Evolutionary conservation across 2,888 invertebrate genomes (phyloP).

Genomic region (Ectropis crepuscularia): DNA sequence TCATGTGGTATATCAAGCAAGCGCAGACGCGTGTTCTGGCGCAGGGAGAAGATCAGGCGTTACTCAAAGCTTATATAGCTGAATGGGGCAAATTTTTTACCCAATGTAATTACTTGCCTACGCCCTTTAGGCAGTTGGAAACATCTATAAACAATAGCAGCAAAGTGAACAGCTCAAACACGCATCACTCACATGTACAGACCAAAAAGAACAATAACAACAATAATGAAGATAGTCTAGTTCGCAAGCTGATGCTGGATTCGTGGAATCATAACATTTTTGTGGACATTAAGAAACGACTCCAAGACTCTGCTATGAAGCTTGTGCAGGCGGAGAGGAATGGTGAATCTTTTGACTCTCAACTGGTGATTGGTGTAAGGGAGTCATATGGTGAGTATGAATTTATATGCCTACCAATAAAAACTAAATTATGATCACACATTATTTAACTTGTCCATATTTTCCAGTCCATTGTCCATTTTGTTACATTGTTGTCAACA

Average conservation of each 20-base stretch:
- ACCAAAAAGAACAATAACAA: constrained; percentile 80
- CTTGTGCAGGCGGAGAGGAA: constrained; percentile 98
- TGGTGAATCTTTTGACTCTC: constrained; percentile 98
- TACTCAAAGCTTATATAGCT: constrained; percentile 97
- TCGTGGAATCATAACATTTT: constrained; percentile 99
- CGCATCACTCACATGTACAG: constrained; percentile 63
- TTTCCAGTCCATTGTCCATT: too few relatives aligned
- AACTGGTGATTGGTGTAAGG: constrained; percentile 98
- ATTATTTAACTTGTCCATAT: not conserved
- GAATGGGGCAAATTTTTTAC: constrained; percentile 99
- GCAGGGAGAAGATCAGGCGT: constrained; percentile 96
- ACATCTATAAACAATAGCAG: constrained; percentile 88
- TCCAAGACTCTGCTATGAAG: constrained; percentile 98
- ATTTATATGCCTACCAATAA: not conserved
- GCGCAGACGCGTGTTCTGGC: constrained; percentile 95
- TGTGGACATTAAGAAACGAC: constrained; percentile 95
- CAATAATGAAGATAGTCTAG: constrained; percentile 94
- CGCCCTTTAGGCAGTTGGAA: constrained; percentile 97
- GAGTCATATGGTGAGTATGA: constrained; percentile 94
- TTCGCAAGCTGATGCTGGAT: constrained; percentile 97
- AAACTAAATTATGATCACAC: too few relatives aligned
- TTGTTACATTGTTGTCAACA: too few relatives aligned
- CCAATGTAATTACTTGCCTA: constrained; percentile 98
- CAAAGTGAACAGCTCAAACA: constrained; percentile 70
- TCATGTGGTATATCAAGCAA: constrained; percentile 96